Conservation (phyloP, 2,797 vertebrate genomes). For the Oreonectes daqikongensis region DNA sequence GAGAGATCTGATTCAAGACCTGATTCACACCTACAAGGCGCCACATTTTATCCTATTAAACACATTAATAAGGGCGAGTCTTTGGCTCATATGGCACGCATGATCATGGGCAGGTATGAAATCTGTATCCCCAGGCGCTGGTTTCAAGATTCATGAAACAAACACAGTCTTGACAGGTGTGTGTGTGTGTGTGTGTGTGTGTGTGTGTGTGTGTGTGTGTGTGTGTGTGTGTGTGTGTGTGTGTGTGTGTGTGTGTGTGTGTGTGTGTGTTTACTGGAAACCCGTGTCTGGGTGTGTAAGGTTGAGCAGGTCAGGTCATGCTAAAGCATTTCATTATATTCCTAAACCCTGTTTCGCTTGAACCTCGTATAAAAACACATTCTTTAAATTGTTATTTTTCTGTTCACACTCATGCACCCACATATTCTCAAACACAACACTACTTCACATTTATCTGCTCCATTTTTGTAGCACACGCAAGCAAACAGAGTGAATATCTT, state of each 20-base stretch:
- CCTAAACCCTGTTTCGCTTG: neutral
- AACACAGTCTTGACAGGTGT: neutral
- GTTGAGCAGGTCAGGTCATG: slow-evolving; percentile 39
- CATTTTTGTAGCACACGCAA: neutral
- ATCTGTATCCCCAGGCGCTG: slow-evolving; percentile 22
- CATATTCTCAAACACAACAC: slow-evolving; percentile 38
- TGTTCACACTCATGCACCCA: slow-evolving; percentile 13
- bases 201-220: slow-evolving; percentile 21
- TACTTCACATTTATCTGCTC: neutral
- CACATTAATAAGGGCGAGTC: neutral
- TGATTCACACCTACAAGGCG: slow-evolving; percentile 1
- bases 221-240: too few relatives aligned
- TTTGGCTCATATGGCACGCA: neutral
- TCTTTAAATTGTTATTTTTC: neutral
- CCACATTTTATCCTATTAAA: neutral
- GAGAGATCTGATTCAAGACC: neutral
- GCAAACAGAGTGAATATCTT: neutral
- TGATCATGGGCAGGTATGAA: slow-evolving; percentile 8
- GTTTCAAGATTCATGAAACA: slow-evolving; percentile 21
- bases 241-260: slow-evolving; percentile 6
- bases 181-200: neutral
- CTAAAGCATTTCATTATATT: slow-evolving; percentile 13
- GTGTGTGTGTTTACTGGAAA: slow-evolving; percentile 26
- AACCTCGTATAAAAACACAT: neutral
- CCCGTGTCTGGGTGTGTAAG: slow-evolving; percentile 15